These are phyloP conservation scores for Hepsetus odoe DNA, from an alignment of 2,113 vertebrate species.

Conservation along the genomic window DNA sequence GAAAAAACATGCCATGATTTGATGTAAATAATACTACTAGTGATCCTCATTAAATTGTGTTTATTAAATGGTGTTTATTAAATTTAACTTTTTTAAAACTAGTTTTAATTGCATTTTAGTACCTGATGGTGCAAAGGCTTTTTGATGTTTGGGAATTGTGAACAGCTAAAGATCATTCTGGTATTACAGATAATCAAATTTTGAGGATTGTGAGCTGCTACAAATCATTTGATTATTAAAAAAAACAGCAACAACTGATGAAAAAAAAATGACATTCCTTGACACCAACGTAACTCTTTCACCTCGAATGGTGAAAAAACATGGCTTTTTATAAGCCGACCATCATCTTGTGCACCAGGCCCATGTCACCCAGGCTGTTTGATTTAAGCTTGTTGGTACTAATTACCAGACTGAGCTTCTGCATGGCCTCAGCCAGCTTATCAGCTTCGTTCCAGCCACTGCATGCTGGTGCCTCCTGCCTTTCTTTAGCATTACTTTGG, in stretches of 20 bases:
- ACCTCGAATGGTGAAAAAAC: background rate
- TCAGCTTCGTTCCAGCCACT: conserved; percentile 61
- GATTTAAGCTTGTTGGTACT: conserved; percentile 62
- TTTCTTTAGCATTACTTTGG: conserved; percentile 52
- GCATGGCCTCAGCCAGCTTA: conserved; percentile 60
- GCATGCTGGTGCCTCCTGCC: conserved; percentile 49
- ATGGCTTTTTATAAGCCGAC: background rate
- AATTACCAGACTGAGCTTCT: conserved; percentile 63
- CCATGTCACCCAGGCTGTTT: conserved; percentile 64
- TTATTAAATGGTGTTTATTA: no score
- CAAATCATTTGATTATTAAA: background rate
- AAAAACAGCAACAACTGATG: background rate
- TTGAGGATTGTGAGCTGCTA: background rate
- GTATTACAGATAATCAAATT: no score
- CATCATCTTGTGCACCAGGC: conserved; percentile 46
- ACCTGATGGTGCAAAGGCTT: background rate
- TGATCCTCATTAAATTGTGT: no score
- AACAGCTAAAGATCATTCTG: no score
- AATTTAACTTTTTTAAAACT: no score
- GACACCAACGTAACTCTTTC: no score
- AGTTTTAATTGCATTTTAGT: no score
- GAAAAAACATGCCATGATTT: no score
- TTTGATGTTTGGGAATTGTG: no score
- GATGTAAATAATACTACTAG: no score
- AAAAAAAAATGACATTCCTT: background rate